These are phyloP conservation scores for Drosophila pseudoananassae DNA, from an alignment of 1,140 invertebrate species.

Conservation along the genomic window DNA sequence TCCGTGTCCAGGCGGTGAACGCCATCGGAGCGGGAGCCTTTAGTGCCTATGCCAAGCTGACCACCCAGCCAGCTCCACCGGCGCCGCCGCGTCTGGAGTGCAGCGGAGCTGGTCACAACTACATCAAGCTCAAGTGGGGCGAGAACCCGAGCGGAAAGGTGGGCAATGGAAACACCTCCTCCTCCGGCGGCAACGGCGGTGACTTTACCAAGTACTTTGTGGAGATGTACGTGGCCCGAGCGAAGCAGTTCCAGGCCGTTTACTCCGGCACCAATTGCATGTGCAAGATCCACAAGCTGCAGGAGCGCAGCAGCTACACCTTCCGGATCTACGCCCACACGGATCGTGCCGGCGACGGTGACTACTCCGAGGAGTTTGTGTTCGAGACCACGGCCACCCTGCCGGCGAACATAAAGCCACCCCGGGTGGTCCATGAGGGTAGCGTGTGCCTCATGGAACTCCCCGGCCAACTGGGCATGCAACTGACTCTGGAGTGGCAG, in stretches of 20 bases:
- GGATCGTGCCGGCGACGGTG: slow-evolving; percentile 91
- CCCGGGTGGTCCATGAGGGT: slow-evolving; percentile 85
- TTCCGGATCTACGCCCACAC: slow-evolving; percentile 93
- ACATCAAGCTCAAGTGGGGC: slow-evolving; percentile 94
- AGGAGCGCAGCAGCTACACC: slow-evolving; percentile 90
- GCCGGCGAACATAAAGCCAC: slow-evolving; percentile 90
- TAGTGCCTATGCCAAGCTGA: slow-evolving; percentile 88
- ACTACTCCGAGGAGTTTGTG: slow-evolving; percentile 88
- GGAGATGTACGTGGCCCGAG: slow-evolving; percentile 89
- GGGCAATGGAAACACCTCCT: slow-evolving; percentile 83
- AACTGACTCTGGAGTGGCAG: slow-evolving; percentile 86
- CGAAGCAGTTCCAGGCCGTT: slow-evolving; percentile 89
- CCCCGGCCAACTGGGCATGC: slow-evolving; percentile 64
- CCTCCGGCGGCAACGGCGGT: slow-evolving; percentile 34
- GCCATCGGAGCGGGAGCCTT: slow-evolving; percentile 91
- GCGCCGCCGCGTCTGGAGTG: slow-evolving; percentile 90
- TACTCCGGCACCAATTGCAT: slow-evolving; percentile 91
- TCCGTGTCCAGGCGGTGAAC: slow-evolving; percentile 92
- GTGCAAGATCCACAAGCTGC: slow-evolving; percentile 92
- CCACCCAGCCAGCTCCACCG: slow-evolving; percentile 91
- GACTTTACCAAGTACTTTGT: slow-evolving; percentile 91
- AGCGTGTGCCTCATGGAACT: slow-evolving; percentile 59
- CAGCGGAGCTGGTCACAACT: slow-evolving; percentile 89
- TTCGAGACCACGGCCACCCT: slow-evolving; percentile 91
- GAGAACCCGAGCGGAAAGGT: slow-evolving; percentile 78